A percentile compares a stretch with the other conserved stretches of the same genome.
phyloP scores from a whole-genome alignment of 2,113 vertebrate species.

The Amazona guildingii region DNA sequence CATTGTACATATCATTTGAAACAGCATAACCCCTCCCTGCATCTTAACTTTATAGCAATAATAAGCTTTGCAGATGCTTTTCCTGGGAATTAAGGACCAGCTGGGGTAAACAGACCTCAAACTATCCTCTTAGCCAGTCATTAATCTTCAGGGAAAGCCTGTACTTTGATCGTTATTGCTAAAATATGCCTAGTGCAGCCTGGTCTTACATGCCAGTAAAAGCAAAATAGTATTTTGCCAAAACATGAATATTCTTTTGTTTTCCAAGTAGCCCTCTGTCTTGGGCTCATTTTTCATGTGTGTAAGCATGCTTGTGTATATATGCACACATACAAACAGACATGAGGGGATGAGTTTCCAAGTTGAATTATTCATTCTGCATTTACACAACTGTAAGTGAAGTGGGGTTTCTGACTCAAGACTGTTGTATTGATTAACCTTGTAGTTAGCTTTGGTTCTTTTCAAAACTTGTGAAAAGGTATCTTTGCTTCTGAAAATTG shows the following conservation, averaged over 20 bases:
- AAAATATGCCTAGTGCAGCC: slow-evolving; percentile 59
- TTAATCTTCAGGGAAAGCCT: slow-evolving; percentile 68
- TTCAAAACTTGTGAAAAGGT: not conserved
- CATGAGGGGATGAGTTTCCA: not conserved
- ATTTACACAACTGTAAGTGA: not conserved
- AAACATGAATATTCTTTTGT: slow-evolving; percentile 57
- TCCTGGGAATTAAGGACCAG: slow-evolving; percentile 67
- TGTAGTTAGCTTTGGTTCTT: not conserved
- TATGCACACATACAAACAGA: not conserved
- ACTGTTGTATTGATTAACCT: not conserved
- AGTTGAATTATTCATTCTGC: not conserved
- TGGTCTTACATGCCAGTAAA: slow-evolving; percentile 44
- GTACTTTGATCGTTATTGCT: slow-evolving; percentile 69
- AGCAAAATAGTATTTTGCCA: slow-evolving; percentile 54
- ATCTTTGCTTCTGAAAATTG: not conserved
- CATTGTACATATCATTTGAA: slow-evolving; percentile 12
- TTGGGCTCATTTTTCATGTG: slow-evolving; percentile 21
- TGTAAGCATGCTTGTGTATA: slow-evolving; percentile 21
- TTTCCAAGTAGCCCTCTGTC: slow-evolving; percentile 16
- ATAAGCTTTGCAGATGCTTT: slow-evolving; percentile 65
- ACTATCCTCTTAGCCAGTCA: slow-evolving; percentile 68
- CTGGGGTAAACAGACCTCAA: slow-evolving; percentile 70
- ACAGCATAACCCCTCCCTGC: slow-evolving; percentile 16
- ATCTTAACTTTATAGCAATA: slow-evolving; percentile 60
- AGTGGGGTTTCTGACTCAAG: not conserved